phyloP scores from a whole-genome alignment of 2,797 vertebrate species.

The Borostomias antarcticus region DNA sequence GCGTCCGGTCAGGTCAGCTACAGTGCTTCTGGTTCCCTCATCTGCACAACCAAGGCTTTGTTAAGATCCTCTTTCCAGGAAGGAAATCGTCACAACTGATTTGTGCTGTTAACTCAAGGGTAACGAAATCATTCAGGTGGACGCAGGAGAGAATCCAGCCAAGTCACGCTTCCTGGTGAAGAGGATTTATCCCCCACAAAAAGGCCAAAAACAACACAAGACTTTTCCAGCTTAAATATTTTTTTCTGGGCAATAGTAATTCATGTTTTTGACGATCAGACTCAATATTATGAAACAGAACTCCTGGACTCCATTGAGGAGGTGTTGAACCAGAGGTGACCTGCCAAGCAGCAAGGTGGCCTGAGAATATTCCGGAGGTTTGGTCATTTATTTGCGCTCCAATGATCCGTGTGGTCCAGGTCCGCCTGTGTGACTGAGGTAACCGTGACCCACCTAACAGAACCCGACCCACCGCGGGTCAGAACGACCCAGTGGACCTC shows the following conservation, averaged over 20 bases:
- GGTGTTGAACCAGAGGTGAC: neutral
- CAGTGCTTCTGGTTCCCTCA: conserved; percentile 74
- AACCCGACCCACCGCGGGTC: conserved; percentile 9
- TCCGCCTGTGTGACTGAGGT: conserved; percentile 20
- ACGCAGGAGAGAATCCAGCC: too few species aligned
- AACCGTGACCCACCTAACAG: conserved; percentile 7
- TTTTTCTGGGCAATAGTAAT: conserved; percentile 41
- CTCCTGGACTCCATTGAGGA: neutral
- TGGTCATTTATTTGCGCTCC: conserved; percentile 44
- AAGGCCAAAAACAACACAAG: conserved; percentile 53
- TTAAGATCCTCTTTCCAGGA: conserved; percentile 73
- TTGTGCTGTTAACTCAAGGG: conserved; percentile 62
- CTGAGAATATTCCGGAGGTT: conserved; percentile 37
- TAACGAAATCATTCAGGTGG: conserved; percentile 48
- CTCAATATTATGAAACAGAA: neutral
- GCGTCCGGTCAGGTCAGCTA: conserved; percentile 61
- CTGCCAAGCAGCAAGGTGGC: conserved; percentile 33
- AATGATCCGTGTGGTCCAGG: conserved; percentile 44
- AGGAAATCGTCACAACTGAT: conserved; percentile 68
- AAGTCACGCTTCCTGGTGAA: too few species aligned
- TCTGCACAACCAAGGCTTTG: conserved; percentile 61
- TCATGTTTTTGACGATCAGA: neutral
- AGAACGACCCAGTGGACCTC: conserved; percentile 16
- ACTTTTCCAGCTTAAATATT: too few species aligned
- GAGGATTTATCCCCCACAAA: too few species aligned